Base-by-base conservation (phyloP, 2,113 vertebrate species). In the Panthera leo region DNA sequence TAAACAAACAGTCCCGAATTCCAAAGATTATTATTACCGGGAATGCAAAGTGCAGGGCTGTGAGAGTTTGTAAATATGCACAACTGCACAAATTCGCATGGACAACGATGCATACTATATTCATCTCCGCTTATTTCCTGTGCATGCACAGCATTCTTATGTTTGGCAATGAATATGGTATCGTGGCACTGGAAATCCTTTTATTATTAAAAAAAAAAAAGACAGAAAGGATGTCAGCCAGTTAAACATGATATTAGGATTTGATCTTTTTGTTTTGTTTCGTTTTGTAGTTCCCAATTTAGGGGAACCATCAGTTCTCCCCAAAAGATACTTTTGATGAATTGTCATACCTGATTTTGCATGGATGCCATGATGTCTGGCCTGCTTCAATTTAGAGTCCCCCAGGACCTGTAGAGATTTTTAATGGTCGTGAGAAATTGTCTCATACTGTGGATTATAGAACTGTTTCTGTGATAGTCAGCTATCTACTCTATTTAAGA, bases 321-420 rank as follows among this genome's bases (percentile, higher is more conserved):
- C 73, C 39, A 83, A 97, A 97, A 98, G 53, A 95, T 53, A 78
- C 48, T 58, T 96, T 31, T 83, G 95, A 98, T 94, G 78, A 91
- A 89, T 97, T 98, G 82, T 95, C 89, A 97, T 73, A 96, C 89
- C 84, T 97, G 78, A 91, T 98, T 98, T 98, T 93, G 36, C 82
- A 94, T 97, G 97, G 94, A 73, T 23, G 83, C 85, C 75, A 58
- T 94, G 68, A 97, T 45, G 83, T 89, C 68, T 95, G 71, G 84
- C 10, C 75, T 95, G 90, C 73, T 90, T 70, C 93, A 79, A 21
- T 68, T 85, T 97, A 14, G 0, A 94, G 91, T 96, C 96, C 79
- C 85, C 85, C 86, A 82, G 93, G 96, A 98, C 15, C 31, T 93
- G 18, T 0, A 89, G 23, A 86, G 97, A 93, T 63, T 93, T 98